A percentile compares a stretch with the other conserved stretches of the same genome.
Evolutionary conservation across 2,113 vertebrate genomes (phyloP).

Genomic region (Mesocricetus auratus): DNA sequence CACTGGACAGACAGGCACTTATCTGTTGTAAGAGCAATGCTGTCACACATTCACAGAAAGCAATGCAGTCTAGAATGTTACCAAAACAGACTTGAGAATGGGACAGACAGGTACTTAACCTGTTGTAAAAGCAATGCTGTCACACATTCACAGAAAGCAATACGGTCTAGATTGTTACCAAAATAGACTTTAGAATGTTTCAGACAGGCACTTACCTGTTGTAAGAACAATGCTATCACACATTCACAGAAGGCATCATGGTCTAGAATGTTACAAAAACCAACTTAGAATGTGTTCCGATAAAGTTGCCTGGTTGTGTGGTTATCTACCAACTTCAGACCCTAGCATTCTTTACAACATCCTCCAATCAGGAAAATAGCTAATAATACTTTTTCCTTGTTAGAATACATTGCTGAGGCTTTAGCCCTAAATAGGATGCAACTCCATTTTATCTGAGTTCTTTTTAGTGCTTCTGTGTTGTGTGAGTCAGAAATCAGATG

Average conservation of each 20-base stretch:
- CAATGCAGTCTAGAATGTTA: constrained; percentile 85
- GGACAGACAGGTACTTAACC: not conserved
- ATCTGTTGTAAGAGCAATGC: not conserved
- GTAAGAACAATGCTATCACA: not conserved
- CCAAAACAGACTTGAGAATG: constrained; percentile 82
- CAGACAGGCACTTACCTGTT: not conserved
- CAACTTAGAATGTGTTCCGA: constrained; percentile 78
- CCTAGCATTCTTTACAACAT: not conserved
- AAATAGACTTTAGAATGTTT: constrained; percentile 82
- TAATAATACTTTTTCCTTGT: not conserved
- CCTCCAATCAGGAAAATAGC: constrained; percentile 56
- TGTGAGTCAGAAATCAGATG: not conserved
- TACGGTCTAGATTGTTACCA: constrained; percentile 85
- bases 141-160: constrained; percentile 71
- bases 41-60: constrained; percentile 60
- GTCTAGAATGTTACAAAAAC: constrained; percentile 80
- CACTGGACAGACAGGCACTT: not conserved
- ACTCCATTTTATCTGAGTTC: constrained; percentile 69
- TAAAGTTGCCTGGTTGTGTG: constrained; percentile 77
- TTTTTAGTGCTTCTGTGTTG: not conserved
- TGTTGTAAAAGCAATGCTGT: not conserved
- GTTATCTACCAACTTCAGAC: constrained; percentile 56
- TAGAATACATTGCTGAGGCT: constrained; percentile 82
- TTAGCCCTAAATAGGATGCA: constrained; percentile 75
- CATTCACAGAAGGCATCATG: constrained; percentile 80